Evolutionary conservation across 2,888 invertebrate species (phyloP), one percentile per base, ranked within the genome.

Genomic region (Dolichomitus sp.): DNA sequence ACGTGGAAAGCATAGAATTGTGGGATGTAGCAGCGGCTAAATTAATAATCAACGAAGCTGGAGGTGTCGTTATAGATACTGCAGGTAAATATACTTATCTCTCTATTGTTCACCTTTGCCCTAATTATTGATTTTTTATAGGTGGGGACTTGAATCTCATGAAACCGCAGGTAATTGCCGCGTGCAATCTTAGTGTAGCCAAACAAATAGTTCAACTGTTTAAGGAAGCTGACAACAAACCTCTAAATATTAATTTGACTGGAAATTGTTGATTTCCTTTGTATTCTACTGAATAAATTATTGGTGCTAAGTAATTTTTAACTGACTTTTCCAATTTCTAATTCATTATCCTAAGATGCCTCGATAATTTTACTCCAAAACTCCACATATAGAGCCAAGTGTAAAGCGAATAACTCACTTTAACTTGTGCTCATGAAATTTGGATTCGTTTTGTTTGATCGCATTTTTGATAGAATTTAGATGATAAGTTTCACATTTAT

Each of bases 11-110:
- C 83, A 94, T 97, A 69, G 95, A 97, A 87, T 95, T 96, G 42
- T 97, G 97, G 97, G 97, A 98, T 91, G 95, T 97, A 33, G 96
- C 97, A 37, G 97, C 97, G 12, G 97, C 96, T 0, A 95, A 95
- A 72, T 91, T 98, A 48, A 96, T 98, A 85, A 94, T 97, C 23
- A 94, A 94, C 74, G 97, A 98, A 94, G 97, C 98, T 68, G 97
- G 97, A n/a, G 97, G 97, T 54, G 92, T 94, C 77, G 94, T 97
- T 17, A 94, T 95, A 69, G 96, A 97, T 89, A 95, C 96, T 12
- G 94, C 94, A 85, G 97, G 96, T 94, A 86, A 83, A 63, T 69
- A 66, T 30, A 66, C 40, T 37, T 61, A 40, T 37, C 37, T 30
- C 33, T 6, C n/a, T n/a, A n/a, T 17, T 59, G 19, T 57, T 75